Evolutionary conservation across 2,113 vertebrate species (phyloP).

Genomic region (Cyanoramphus novaezelandiae): DNA sequence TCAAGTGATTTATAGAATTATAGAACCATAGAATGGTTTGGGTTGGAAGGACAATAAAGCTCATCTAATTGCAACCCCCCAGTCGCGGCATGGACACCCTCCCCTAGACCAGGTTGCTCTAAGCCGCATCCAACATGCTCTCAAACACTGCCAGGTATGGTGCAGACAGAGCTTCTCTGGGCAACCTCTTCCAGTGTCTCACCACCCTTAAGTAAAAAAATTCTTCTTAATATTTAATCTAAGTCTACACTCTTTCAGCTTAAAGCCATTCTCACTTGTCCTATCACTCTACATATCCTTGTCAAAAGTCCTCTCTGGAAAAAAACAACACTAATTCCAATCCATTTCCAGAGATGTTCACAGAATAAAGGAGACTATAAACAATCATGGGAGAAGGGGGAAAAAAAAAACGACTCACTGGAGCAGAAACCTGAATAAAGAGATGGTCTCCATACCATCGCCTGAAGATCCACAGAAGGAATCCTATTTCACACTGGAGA

Average conservation of each 20-base stretch:
- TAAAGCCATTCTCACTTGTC: background rate
- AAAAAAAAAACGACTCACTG: background rate
- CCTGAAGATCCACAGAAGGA: background rate
- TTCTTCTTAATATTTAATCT: background rate
- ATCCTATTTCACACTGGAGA: background rate
- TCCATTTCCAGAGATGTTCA: background rate
- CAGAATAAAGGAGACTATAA: background rate
- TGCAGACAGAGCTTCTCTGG: background rate
- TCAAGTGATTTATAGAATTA: background rate
- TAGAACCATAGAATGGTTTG: background rate
- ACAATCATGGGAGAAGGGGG: background rate
- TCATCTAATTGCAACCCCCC: background rate
- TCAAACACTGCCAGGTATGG: background rate
- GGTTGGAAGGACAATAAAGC: background rate
- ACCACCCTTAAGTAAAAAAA: background rate
- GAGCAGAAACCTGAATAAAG: background rate
- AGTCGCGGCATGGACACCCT: background rate
- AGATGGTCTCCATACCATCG: background rate
- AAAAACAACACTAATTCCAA: background rate
- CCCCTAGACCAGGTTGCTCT: background rate
- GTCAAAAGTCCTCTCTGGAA: background rate
- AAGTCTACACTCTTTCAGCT: background rate
- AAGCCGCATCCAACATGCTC: background rate
- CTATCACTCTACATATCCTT: background rate
- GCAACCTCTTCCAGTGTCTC: background rate